Evolutionary conservation across 2,888 invertebrate genomes (phyloP).

Genomic region (Eutolmus rufibarbis): DNA sequence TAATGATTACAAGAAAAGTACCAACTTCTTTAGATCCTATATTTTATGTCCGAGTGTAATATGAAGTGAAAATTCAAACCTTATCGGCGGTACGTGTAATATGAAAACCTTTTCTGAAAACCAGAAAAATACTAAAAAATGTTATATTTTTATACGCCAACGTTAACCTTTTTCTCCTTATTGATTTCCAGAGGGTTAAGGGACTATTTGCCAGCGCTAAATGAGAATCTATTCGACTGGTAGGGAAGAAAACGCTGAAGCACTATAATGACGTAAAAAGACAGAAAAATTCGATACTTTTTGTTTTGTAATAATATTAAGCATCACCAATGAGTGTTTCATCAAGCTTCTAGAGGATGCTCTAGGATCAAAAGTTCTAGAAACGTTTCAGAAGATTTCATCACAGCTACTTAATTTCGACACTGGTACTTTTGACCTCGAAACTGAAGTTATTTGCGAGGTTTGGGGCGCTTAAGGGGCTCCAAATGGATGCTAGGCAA

Average conservation of each 20-base stretch:
- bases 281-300: neutral
- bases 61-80: no score
- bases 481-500: neutral
- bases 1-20: no score
- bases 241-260: neutral
- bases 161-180: neutral
- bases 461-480: neutral
- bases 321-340: neutral
- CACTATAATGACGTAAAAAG: neutral
- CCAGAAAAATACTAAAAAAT: no score
- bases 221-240: neutral
- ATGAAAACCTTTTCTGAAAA: no score
- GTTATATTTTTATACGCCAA: neutral
- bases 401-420: neutral
- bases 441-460: neutral
- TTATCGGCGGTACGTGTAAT: no score
- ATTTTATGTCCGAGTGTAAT: no score
- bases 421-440: neutral
- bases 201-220: neutral
- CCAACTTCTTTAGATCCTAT: no score
- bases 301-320: neutral
- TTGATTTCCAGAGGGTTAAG: no score
- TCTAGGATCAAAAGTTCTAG: neutral
- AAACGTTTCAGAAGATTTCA: neutral
- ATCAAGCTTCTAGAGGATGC: neutral